Percentiles rank a stretch among this genome's conserved stretches.
Conservation (phyloP, 2,888 invertebrate species). For the Apocheima hispidaria region DNA sequence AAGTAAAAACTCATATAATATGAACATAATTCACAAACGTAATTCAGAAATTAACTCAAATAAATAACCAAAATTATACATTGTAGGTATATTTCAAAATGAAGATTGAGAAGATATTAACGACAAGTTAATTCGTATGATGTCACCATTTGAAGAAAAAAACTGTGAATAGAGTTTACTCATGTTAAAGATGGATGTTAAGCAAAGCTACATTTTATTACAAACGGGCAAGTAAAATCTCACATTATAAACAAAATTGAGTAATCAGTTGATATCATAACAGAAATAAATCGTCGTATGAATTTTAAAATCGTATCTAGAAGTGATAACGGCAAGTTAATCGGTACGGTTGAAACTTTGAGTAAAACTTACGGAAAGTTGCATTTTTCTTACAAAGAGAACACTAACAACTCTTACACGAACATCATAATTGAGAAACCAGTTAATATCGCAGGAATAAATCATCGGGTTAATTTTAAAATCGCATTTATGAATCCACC, state of each 20-base stretch:
- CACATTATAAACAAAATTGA: too few species aligned
- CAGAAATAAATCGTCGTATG: background rate
- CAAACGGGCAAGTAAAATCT: too few species aligned
- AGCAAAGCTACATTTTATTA: background rate
- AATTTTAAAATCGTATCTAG: background rate
- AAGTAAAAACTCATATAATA: background rate
- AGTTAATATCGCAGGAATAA: slow-evolving; percentile 35
- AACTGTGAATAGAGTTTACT: too few species aligned
- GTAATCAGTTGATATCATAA: background rate
- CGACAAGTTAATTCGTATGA: background rate
- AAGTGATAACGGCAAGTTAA: background rate
- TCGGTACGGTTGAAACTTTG: background rate
- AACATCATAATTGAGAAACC: slow-evolving; percentile 9
- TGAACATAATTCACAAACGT: background rate
- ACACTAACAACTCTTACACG: background rate
- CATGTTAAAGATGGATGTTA: background rate
- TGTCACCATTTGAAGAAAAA: background rate
- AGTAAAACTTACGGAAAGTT: background rate
- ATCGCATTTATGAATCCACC: slow-evolving; percentile 52
- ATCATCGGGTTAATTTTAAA: slow-evolving; percentile 60
- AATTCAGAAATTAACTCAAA: background rate
- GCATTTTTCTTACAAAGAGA: background rate
- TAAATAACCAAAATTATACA: background rate
- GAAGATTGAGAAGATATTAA: too few species aligned
- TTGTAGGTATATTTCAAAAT: too few species aligned